Conservation (phyloP, 1,140 invertebrate species). For the Drosophila bocki region DNA sequence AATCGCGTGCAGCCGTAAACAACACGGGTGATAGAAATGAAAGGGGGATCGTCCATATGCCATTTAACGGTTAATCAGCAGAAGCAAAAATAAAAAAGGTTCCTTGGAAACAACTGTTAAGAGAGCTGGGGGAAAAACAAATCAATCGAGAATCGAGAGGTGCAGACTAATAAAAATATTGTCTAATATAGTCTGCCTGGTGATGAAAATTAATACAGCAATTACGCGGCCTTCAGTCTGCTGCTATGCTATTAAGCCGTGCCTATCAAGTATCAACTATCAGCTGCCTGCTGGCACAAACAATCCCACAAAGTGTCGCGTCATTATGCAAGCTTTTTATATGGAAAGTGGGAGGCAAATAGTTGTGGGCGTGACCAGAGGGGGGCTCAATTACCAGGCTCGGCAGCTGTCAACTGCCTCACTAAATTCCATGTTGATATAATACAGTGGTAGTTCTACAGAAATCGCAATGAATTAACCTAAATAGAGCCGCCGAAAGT, state of each 20-base stretch:
- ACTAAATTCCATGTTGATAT: conserved; percentile 29
- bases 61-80: conserved; percentile 67
- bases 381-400: conserved; percentile 25
- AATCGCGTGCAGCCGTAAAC: conserved; percentile 64
- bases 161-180: conserved; percentile 44
- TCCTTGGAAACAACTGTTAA: conserved; percentile 63
- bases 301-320: conserved; percentile 47
- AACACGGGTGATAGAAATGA: conserved; percentile 37
- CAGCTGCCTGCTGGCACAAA: conserved; percentile 54
- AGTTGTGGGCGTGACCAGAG: conserved; percentile 21
- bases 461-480: background rate
- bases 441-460: background rate
- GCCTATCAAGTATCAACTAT: conserved; percentile 29
- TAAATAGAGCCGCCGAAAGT: background rate
- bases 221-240: conserved; percentile 56
- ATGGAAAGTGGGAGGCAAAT: conserved; percentile 26
- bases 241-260: conserved; percentile 17
- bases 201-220: conserved; percentile 69
- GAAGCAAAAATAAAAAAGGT: conserved; percentile 30
- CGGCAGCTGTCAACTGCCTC: conserved; percentile 28
- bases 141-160: conserved; percentile 52
- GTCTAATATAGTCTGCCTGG: conserved; percentile 21
- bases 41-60: conserved; percentile 35
- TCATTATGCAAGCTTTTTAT: conserved; percentile 46
- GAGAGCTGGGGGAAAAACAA: conserved; percentile 54